Evolutionary conservation across 2,888 invertebrate species (phyloP).

Genomic region (Philonicus albiceps): DNA sequence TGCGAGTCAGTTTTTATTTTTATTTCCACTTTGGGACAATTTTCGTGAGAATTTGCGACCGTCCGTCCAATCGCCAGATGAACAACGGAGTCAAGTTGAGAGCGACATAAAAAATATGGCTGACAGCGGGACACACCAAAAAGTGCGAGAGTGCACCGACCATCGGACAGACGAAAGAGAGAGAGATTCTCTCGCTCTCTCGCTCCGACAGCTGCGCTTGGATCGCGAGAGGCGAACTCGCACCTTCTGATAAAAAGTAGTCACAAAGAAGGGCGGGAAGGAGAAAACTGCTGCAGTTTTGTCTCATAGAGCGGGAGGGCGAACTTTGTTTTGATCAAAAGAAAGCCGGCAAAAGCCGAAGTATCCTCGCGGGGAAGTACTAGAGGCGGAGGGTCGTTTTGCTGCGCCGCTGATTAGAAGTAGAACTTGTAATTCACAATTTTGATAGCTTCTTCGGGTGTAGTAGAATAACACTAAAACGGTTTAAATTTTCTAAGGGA

Average conservation of each 20-base stretch:
- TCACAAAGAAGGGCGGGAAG: neutral
- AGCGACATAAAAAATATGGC: constrained; percentile 6
- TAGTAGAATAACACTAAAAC: neutral
- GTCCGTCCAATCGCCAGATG: neutral
- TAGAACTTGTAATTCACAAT: neutral
- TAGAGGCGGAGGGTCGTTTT: neutral
- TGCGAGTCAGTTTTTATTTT: neutral
- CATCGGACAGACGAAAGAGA: neutral
- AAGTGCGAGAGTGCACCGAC: neutral
- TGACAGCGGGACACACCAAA: neutral
- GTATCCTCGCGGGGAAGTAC: neutral
- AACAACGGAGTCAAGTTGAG: neutral
- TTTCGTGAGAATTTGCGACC: constrained; percentile 9
- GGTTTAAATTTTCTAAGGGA: neutral
- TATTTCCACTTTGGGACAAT: neutral
- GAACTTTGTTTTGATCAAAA: constrained; percentile 8
- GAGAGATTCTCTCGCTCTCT: neutral
- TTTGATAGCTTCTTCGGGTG: neutral
- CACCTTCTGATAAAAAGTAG: neutral
- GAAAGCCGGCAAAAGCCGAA: constrained; percentile 7
- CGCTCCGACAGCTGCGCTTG: neutral
- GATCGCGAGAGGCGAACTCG: neutral
- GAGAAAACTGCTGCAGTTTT: neutral
- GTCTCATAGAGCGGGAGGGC: neutral
- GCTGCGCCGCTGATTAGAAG: neutral